Evolutionary conservation across 2,113 vertebrate genomes (phyloP).

Genomic region (Bagarius yarrelli): DNA sequence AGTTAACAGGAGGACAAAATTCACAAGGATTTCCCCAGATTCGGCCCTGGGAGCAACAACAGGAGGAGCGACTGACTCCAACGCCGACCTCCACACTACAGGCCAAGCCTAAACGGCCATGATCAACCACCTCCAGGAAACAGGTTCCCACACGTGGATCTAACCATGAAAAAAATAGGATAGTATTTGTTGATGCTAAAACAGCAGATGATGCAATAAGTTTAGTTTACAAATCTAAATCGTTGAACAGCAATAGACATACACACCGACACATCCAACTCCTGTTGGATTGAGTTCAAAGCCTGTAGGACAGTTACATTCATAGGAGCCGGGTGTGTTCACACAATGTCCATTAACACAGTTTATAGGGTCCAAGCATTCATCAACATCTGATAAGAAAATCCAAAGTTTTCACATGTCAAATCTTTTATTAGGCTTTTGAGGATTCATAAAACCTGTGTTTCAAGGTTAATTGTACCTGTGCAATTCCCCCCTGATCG

Average conservation of each 20-base stretch:
- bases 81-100: slow-evolving; percentile 82
- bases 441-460: neutral
- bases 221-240: neutral
- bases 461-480: slow-evolving; percentile 62
- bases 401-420: neutral
- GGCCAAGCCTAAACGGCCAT: slow-evolving; percentile 70
- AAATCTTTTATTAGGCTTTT: neutral
- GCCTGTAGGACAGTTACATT: slow-evolving; percentile 81
- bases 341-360: slow-evolving; percentile 83
- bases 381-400: slow-evolving; percentile 75
- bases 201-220: neutral
- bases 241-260: neutral
- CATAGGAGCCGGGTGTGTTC: slow-evolving; percentile 80
- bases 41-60: slow-evolving; percentile 80
- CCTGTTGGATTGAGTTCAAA: slow-evolving; percentile 84
- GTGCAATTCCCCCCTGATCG: slow-evolving; percentile 79
- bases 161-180: neutral
- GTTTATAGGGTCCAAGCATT: slow-evolving; percentile 82
- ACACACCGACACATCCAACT: slow-evolving; percentile 83
- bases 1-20: slow-evolving; percentile 77
- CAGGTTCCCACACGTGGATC: slow-evolving; percentile 74
- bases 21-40: slow-evolving; percentile 85
- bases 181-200: neutral
- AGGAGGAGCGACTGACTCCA: slow-evolving; percentile 80
- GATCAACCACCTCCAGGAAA: slow-evolving; percentile 74